Evolutionary conservation across 2,888 invertebrate genomes (phyloP).

Genomic region (Vesta saturnalis): DNA sequence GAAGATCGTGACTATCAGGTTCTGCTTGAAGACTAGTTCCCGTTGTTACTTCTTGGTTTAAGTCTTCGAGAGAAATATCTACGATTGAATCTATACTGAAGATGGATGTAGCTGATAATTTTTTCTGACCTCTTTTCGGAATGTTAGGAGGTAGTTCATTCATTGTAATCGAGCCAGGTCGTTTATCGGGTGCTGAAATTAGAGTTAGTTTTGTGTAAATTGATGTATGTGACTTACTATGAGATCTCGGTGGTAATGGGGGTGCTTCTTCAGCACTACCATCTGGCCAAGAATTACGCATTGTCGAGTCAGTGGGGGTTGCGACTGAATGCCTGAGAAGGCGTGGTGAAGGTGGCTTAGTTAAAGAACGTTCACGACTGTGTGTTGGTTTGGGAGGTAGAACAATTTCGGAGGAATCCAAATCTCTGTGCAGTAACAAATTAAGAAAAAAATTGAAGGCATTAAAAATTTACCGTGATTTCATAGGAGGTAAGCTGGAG

Average conservation of each 20-base stretch:
- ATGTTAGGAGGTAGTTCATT: constrained; percentile 61
- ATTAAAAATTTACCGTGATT: constrained; percentile 60
- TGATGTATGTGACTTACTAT: constrained; percentile 68
- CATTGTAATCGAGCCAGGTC: constrained; percentile 60
- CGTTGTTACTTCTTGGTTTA: constrained; percentile 56
- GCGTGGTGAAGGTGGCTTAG: constrained; percentile 68
- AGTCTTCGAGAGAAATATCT: constrained; percentile 64
- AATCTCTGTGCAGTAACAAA: constrained; percentile 48
- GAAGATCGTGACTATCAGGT: constrained; percentile 61
- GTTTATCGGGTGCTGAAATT: constrained; percentile 66
- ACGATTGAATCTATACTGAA: constrained; percentile 61
- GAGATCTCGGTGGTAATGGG: constrained; percentile 82
- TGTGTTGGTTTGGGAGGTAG: constrained; percentile 66
- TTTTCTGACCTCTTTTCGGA: constrained; percentile 61
- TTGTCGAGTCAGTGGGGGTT: constrained; percentile 64
- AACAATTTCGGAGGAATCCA: constrained; percentile 57
- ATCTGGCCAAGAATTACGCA: constrained; percentile 70
- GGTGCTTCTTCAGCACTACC: constrained; percentile 71
- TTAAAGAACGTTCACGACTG: constrained; percentile 61
- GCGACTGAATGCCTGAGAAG: constrained; percentile 65
- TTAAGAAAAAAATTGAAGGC: background rate
- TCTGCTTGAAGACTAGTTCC: constrained; percentile 45
- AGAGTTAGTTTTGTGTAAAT: constrained; percentile 2
- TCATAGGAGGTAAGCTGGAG: constrained; percentile 62
- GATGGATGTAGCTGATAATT: constrained; percentile 61